Percentiles rank a stretch among this genome's conserved stretches.
These are phyloP conservation scores for Falco columbarius DNA, from an alignment of 2,797 vertebrate species.

Conservation along the genomic window DNA sequence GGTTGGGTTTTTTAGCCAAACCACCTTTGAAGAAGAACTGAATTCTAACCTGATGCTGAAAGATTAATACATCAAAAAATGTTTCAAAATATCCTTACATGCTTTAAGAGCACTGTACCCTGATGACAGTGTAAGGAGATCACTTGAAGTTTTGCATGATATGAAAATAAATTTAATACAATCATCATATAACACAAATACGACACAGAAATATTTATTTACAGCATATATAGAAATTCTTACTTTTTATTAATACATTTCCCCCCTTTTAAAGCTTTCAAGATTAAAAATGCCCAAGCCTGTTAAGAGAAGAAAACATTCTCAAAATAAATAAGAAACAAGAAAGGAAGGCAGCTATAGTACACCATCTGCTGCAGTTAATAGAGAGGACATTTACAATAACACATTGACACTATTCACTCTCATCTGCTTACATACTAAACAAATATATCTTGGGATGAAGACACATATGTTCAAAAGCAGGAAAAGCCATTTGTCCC, in stretches of 20 bases:
- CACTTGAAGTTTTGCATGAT: not conserved
- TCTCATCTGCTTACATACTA: not conserved
- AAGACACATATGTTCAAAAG: not conserved
- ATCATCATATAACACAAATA: not conserved
- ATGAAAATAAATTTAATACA: not conserved
- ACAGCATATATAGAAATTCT: not conserved
- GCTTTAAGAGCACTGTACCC: not conserved
- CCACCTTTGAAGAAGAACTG: not conserved
- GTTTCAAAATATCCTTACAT: not conserved
- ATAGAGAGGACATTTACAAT: not conserved
- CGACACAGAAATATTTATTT: conserved; percentile 39
- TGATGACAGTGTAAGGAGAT: not conserved
- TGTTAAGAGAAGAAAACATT: not conserved
- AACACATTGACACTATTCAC: not conserved
- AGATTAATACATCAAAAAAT: not conserved
- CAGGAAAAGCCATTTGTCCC: not conserved
- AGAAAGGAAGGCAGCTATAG: not conserved
- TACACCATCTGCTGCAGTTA: not conserved
- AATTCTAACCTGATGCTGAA: not conserved
- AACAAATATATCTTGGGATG: not conserved
- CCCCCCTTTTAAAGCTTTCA: not conserved
- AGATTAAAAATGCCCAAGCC: not conserved
- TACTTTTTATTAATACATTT: not conserved
- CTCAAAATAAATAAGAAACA: conserved; percentile 1
- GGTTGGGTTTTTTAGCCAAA: not conserved